Evolutionary conservation across 2,888 invertebrate genomes (phyloP).

Genomic region (Pemphredon lugubris): DNA sequence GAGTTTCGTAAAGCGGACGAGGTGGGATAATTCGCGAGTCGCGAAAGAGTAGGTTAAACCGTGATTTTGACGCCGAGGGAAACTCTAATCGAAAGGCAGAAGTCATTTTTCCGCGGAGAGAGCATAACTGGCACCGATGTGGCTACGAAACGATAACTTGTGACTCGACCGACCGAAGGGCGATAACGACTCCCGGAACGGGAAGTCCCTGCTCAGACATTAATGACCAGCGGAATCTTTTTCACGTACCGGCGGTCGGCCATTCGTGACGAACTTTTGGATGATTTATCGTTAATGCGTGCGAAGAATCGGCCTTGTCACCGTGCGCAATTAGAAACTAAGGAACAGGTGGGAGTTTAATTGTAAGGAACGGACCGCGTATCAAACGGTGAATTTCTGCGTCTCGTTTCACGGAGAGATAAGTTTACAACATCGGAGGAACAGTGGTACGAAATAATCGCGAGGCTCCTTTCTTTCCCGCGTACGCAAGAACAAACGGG

Average conservation of each 20-base stretch:
- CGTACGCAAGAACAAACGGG: too few species aligned
- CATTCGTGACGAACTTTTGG: slow-evolving; percentile 28
- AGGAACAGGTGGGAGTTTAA: too few species aligned
- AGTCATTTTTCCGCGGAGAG: slow-evolving; percentile 9
- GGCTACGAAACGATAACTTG: slow-evolving; percentile 41
- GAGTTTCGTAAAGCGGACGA: too few species aligned
- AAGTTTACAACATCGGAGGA: too few species aligned
- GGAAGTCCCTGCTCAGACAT: slow-evolving; percentile 60
- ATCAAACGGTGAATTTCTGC: background rate
- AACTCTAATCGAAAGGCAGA: background rate
- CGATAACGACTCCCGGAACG: slow-evolving; percentile 62
- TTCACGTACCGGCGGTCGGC: slow-evolving; percentile 49
- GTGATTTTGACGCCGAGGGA: too few species aligned
- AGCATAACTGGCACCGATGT: slow-evolving; percentile 32
- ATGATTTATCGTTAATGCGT: slow-evolving; percentile 31
- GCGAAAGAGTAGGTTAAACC: too few species aligned
- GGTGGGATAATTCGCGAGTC: too few species aligned
- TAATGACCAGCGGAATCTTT: slow-evolving; percentile 56
- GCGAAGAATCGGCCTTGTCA: slow-evolving; percentile 17
- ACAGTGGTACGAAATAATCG: too few species aligned
- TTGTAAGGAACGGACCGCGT: too few species aligned
- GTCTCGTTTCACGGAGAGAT: too few species aligned
- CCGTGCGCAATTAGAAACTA: slow-evolving; percentile 17
- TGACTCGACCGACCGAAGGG: slow-evolving; percentile 49
- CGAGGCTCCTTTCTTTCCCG: too few species aligned